Evolutionary conservation across 1,140 invertebrate genomes (phyloP).

Genomic region (Diorhabda sublineata): DNA sequence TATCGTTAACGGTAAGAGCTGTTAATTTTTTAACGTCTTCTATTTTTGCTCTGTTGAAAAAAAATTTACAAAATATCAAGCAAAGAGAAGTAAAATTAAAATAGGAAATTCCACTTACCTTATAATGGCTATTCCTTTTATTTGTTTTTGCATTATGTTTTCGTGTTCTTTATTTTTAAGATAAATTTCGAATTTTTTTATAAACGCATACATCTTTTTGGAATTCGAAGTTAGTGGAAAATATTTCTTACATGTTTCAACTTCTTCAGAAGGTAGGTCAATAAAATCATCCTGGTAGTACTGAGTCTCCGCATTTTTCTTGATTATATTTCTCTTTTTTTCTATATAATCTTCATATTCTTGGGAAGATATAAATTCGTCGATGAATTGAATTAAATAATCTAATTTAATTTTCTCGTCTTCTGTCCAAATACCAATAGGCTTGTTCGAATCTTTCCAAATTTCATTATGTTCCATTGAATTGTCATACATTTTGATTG

Average conservation of each 20-base stretch:
- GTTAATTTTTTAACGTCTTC: neutral
- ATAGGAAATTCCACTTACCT: slow-evolving; percentile 6
- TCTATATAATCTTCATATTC: slow-evolving; percentile 23
- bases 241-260: slow-evolving; percentile 11
- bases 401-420: slow-evolving; percentile 12
- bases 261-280: neutral
- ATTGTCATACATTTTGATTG: too few relatives aligned
- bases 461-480: too few relatives aligned
- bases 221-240: slow-evolving; percentile 20
- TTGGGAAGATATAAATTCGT: slow-evolving; percentile 29
- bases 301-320: slow-evolving; percentile 12
- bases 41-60: neutral
- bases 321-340: slow-evolving; percentile 22
- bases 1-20: neutral
- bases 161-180: slow-evolving; percentile 10
- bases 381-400: slow-evolving; percentile 24
- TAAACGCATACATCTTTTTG: slow-evolving; percentile 26
- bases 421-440: neutral
- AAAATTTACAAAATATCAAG: neutral
- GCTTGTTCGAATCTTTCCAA: neutral
- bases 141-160: slow-evolving; percentile 17
- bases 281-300: slow-evolving; percentile 22
- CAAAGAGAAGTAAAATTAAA: neutral
- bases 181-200: slow-evolving; percentile 26
- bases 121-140: slow-evolving; percentile 21